phyloP scores from a whole-genome alignment of 1,140 invertebrate genomes.

The Psilanteris sp. region DNA sequence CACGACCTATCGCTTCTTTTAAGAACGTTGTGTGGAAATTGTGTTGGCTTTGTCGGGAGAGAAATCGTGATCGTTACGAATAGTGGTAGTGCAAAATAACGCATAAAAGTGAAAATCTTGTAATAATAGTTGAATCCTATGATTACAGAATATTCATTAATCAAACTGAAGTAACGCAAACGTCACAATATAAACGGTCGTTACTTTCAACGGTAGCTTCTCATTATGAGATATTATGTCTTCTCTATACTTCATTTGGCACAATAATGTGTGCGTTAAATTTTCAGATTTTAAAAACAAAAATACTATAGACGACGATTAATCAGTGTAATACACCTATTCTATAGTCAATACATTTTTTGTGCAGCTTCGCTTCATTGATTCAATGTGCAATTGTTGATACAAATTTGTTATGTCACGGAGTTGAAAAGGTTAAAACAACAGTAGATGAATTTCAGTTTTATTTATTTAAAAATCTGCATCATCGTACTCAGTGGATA shows the following conservation, averaged over 20 bases:
- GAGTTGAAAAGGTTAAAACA: no score
- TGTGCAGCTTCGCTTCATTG: no score
- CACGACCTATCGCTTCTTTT: slow-evolving; percentile 6
- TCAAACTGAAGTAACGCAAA: slow-evolving; percentile 29
- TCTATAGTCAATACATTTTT: no score
- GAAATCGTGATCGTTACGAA: slow-evolving; percentile 4
- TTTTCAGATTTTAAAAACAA: no score
- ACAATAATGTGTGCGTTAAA: slow-evolving; percentile 8
- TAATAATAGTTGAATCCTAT: slow-evolving; percentile 11
- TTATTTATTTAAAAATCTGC: no score
- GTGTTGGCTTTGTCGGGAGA: slow-evolving; percentile 10
- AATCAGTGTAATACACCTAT: no score
- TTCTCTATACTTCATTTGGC: slow-evolving; percentile 5
- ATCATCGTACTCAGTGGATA: no score
- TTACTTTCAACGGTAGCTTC: slow-evolving; percentile 32
- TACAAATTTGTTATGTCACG: no score
- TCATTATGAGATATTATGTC: slow-evolving; percentile 26
- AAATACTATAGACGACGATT: no score
- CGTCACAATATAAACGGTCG: slow-evolving; percentile 32
- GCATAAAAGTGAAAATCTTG: slow-evolving; percentile 21
- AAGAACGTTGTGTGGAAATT: slow-evolving; percentile 10
- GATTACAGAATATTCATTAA: slow-evolving; percentile 26
- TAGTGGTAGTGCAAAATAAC: background rate
- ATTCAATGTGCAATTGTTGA: no score
- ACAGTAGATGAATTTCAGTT: no score